Evolutionary conservation across 2,113 vertebrate genomes (phyloP).

Genomic region (Oxygymnocypris stewartii): DNA sequence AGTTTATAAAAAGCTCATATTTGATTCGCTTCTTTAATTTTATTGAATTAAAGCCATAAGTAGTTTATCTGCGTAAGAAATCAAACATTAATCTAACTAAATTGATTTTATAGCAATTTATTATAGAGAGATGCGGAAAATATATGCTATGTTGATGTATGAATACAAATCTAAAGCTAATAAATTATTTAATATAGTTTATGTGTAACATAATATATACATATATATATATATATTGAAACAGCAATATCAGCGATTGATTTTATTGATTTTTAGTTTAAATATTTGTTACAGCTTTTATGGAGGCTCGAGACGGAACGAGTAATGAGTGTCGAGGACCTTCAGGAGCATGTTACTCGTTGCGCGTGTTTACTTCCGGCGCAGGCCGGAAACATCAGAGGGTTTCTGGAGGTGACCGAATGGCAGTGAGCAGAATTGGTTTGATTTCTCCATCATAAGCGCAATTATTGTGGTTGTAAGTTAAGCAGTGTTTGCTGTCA

Average conservation of each 20-base stretch:
- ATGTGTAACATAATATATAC: no score
- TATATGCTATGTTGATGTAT: no score
- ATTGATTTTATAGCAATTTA: background rate
- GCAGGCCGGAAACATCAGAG: conserved; percentile 62
- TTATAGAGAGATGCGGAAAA: background rate
- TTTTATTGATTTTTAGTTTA: background rate
- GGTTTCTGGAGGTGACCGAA: conserved; percentile 77
- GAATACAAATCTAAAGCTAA: no score
- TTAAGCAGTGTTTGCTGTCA: background rate
- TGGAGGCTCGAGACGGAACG: background rate
- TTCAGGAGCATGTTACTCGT: conserved; percentile 38
- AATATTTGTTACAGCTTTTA: no score
- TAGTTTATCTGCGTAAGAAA: no score
- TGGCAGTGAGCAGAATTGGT: conserved; percentile 31
- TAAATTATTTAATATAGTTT: no score
- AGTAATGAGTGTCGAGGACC: background rate
- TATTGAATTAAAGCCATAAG: no score
- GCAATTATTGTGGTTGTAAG: background rate
- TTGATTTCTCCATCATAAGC: background rate
- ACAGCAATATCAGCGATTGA: background rate
- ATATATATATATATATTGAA: no score
- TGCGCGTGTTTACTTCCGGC: conserved; percentile 64
- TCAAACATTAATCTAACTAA: no score
- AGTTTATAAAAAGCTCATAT: no score
- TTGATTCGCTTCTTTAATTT: no score